Evolutionary conservation across 2,888 invertebrate species (phyloP), one percentile per base, ranked within the genome.

Genomic region (Panzeria rudis): DNA sequence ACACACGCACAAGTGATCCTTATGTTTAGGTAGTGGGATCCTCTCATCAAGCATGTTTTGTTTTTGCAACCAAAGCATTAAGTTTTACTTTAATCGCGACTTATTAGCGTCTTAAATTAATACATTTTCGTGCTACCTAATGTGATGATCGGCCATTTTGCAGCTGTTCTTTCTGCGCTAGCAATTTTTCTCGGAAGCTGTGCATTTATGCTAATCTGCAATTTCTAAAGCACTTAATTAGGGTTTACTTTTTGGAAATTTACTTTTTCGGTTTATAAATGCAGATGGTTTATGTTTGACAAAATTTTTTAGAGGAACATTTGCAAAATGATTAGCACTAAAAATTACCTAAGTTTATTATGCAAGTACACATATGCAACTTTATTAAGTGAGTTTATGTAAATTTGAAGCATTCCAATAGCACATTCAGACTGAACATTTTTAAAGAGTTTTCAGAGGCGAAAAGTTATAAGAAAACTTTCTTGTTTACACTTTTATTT

Each of bases 131-230:
- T 32, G 20, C 4, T 59, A 73, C 72, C 72, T 61, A 61, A 3
- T 23, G 32, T 9, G 20, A 47, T 73, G 59, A 71, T 11, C n/a
- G 7, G n/a, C 15, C 44, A 29, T n/a, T 2, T 59, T 29, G 61
- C 72, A 61, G 72, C 72, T 73, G 72, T n/a, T 9, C n/a, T 23
- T 54, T 17, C 9, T 17, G 2, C 17, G 5, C n/a, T 44, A 15
- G 5, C n/a, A 1, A n/a, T 20, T 20, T 47, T 61, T n/a, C 32
- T 35, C 44, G 9, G 23, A 61, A 73, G 11, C 61, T 61, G 15
- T 20, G 6, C 15, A 20, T 8, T 54, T 23, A 25, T 11, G 1
- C 23, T 54, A 29, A 1, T n/a, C 20, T 32, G 15, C 11, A 29
- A 64, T 56, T 32, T 73, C 0, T 29, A 4, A 29, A 5, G 3